Conservation (phyloP, 2,113 vertebrate species). For the Bettongia penicillata region DNA sequence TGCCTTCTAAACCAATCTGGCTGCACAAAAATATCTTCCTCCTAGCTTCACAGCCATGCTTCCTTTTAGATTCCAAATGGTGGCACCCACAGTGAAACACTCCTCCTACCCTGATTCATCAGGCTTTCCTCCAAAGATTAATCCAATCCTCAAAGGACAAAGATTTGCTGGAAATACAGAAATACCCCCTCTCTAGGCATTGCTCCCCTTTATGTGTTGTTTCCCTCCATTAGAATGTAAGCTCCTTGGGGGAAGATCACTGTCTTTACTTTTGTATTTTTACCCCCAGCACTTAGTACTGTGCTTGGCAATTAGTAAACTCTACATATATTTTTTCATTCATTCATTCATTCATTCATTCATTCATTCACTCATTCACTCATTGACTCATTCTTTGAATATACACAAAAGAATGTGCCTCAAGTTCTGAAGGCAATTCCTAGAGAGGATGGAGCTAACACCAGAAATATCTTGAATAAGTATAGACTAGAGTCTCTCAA, state of each 20-base stretch:
- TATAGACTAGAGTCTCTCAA: not conserved
- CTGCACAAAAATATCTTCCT: not conserved
- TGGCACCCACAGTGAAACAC: not conserved
- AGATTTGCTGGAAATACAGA: not conserved
- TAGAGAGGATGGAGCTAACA: not conserved
- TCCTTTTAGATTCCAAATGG: not conserved
- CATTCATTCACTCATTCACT: not conserved
- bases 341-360: not conserved
- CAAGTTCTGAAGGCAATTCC: not conserved
- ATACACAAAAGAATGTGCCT: not conserved
- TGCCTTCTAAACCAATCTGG: not conserved
- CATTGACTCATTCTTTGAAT: not conserved
- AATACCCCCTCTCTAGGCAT: not conserved
- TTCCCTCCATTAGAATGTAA: not conserved
- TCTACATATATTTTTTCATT: not conserved
- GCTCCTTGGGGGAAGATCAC: not conserved
- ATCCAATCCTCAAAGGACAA: not conserved
- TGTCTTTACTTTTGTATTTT: not conserved
- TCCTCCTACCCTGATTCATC: not conserved
- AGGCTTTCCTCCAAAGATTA: not conserved
- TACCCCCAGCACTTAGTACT: not conserved
- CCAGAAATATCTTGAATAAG: not conserved
- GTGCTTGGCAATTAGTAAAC: not conserved
- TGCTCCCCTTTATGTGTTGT: not conserved
- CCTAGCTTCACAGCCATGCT: not conserved